phyloP scores from a whole-genome alignment of 2,888 invertebrate genomes.

The Sinhomidia bicolor region DNA sequence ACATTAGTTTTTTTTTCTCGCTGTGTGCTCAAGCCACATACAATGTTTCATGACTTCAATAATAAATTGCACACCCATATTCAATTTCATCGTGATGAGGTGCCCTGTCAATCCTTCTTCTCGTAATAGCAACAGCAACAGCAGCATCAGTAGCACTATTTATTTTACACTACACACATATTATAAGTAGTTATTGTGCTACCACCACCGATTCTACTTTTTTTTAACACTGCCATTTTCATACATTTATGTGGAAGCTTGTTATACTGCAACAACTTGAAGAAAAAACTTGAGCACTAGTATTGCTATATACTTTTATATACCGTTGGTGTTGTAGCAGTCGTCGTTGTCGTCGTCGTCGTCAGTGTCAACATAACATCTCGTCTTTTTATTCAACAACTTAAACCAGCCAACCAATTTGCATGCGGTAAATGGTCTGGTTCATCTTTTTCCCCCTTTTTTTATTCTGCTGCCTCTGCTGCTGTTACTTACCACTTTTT shows the following conservation, averaged over 20 bases:
- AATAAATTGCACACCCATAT: slow-evolving; percentile 40
- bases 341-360: too few species aligned
- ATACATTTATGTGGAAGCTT: background rate
- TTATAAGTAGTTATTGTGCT: background rate
- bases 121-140: background rate
- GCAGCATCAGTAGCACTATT: background rate
- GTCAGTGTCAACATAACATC: slow-evolving; percentile 14
- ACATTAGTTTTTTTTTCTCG: too few species aligned
- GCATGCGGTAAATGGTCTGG: slow-evolving; percentile 68
- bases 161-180: background rate
- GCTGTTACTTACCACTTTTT: too few species aligned
- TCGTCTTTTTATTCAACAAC: slow-evolving; percentile 20
- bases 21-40: background rate
- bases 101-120: slow-evolving; percentile 34
- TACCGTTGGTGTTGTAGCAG: too few species aligned
- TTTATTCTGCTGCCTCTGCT: too few species aligned
- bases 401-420: slow-evolving; percentile 47
- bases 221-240: slow-evolving; percentile 1
- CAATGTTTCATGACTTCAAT: background rate
- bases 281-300: too few species aligned
- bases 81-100: slow-evolving; percentile 25
- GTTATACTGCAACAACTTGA: background rate
- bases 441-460: slow-evolving; percentile 14
- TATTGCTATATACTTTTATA: too few species aligned
- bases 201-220: background rate